Percentiles rank a stretch among this genome's conserved stretches.
Conservation (phyloP, 1,140 invertebrate genomes). For the Rhyzopertha dominica region DNA sequence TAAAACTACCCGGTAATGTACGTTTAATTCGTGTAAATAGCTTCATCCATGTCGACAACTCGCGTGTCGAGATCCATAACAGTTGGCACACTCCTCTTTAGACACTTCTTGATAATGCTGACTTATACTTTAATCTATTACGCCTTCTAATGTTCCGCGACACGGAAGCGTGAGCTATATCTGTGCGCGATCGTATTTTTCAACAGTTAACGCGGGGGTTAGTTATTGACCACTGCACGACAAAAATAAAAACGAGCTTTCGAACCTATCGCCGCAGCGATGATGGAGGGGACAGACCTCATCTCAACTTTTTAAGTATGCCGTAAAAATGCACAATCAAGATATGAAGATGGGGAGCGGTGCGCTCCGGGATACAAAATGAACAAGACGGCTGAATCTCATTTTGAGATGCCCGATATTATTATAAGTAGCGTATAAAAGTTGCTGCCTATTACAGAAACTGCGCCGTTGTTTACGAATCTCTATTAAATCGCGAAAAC, state of each 20-base stretch:
- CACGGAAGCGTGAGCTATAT: no score
- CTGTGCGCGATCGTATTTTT: no score
- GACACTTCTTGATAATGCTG: conserved; percentile 20
- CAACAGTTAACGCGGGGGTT: no score
- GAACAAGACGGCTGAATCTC: conserved; percentile 9
- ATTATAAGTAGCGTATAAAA: conserved; percentile 10
- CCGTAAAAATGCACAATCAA: conserved; percentile 11
- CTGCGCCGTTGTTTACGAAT: no score
- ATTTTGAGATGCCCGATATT: conserved; percentile 11
- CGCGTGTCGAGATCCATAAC: conserved; percentile 24
- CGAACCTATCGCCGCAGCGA: no score
- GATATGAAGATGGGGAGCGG: conserved; percentile 8
- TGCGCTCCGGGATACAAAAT: conserved; percentile 9
- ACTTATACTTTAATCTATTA: conserved; percentile 27
- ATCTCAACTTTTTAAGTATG: conserved; percentile 6
- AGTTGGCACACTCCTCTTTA: conserved; percentile 21
- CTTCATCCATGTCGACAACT: conserved; percentile 16
- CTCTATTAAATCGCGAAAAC: no score
- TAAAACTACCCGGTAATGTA: no score
- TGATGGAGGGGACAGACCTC: no score
- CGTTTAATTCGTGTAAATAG: conserved; percentile 24
- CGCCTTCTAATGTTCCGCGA: conserved; percentile 15
- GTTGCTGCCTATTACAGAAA: no score
- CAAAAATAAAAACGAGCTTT: no score
- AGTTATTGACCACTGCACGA: no score